Conservation (phyloP, 2,888 invertebrate genomes). For the Cephonodes hylas region DNA sequence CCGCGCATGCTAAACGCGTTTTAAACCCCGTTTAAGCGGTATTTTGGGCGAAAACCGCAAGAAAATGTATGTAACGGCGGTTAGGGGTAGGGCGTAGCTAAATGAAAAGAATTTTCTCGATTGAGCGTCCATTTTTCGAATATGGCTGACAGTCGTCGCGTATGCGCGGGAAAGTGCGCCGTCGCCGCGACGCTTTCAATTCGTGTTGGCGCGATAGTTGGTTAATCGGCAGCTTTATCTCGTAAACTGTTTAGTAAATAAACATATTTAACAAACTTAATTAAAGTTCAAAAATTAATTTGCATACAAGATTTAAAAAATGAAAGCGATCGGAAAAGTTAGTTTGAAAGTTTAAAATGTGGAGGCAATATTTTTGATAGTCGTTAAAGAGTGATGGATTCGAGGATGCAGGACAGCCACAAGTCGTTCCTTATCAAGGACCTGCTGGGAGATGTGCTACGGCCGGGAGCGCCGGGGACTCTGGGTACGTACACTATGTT, state of each 20-base stretch:
- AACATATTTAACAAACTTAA: background rate
- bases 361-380: background rate
- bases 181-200: slow-evolving; percentile 17
- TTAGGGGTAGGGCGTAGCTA: slow-evolving; percentile 76
- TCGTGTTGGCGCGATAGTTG: background rate
- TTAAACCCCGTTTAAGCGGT: slow-evolving; percentile 80
- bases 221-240: background rate
- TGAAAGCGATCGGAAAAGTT: background rate
- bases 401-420: slow-evolving; percentile 82
- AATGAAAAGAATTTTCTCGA: slow-evolving; percentile 75
- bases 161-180: slow-evolving; percentile 70
- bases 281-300: background rate
- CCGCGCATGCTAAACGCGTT: slow-evolving; percentile 77
- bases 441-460: slow-evolving; percentile 88
- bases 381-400: slow-evolving; percentile 38
- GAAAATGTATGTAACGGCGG: slow-evolving; percentile 76
- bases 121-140: slow-evolving; percentile 64
- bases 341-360: background rate
- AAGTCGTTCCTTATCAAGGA: slow-evolving; percentile 93
- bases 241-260: background rate
- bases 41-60: slow-evolving; percentile 78
- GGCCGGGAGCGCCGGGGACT: slow-evolving; percentile 46
- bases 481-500: slow-evolving; percentile 31
- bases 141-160: slow-evolving; percentile 68
- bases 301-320: background rate